These are phyloP conservation scores for Neotoma lepida DNA, from an alignment of 2,113 vertebrate genomes.

Conservation along the genomic window DNA sequence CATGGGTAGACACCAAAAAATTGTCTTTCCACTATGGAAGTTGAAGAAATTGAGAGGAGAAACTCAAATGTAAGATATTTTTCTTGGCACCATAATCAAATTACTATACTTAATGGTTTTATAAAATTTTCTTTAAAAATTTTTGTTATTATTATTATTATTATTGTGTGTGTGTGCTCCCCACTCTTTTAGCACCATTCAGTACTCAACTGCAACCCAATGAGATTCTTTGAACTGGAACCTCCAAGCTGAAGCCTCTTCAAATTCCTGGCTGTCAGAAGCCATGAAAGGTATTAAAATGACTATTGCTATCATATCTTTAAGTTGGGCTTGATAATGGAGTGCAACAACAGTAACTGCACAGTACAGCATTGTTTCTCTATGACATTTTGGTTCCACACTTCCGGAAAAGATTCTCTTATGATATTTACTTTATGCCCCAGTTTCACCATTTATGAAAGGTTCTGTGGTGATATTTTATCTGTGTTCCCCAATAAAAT, in stretches of 20 bases:
- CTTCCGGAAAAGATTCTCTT: conserved; percentile 43
- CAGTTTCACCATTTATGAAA: conserved; percentile 34
- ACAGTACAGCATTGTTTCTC: background rate
- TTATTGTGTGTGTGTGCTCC: background rate
- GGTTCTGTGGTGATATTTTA: too few relatives aligned
- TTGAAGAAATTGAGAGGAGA: conserved; percentile 1
- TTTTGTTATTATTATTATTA: background rate
- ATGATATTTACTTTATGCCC: background rate
- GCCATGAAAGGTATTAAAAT: background rate
- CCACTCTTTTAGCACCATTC: background rate
- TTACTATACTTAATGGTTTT: background rate
- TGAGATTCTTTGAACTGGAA: background rate
- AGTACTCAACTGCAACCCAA: background rate
- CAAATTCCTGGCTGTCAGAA: conserved; percentile 43
- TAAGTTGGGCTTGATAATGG: background rate
- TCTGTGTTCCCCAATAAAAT: too few relatives aligned
- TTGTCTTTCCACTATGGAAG: background rate
- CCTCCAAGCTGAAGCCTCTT: background rate
- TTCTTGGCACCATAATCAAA: background rate
- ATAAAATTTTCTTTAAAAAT: conserved; percentile 19
- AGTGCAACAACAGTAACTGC: background rate
- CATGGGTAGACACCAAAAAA: background rate
- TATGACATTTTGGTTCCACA: background rate
- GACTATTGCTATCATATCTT: background rate
- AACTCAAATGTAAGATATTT: conserved; percentile 22